Conservation (phyloP, 1,140 invertebrate genomes). For the Thalassaphorura encarpata region DNA sequence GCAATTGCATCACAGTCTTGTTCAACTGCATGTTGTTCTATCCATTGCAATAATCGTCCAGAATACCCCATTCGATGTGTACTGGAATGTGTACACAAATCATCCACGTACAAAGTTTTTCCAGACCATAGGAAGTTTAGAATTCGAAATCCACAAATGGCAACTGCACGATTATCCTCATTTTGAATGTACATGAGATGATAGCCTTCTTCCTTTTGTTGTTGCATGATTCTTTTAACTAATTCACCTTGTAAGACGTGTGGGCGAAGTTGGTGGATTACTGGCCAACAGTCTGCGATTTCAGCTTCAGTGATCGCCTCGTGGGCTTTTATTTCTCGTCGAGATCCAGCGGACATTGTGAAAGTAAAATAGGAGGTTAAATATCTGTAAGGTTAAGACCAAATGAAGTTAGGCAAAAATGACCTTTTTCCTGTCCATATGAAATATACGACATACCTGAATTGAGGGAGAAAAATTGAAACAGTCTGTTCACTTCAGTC, state of each 20-base stretch:
- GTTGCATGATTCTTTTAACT: neutral
- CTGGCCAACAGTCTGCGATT: conserved; percentile 1
- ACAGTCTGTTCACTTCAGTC: too few species aligned
- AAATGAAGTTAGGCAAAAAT: too few species aligned
- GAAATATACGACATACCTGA: too few species aligned
- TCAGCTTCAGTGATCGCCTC: conserved; percentile 9
- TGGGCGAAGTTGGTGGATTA: conserved; percentile 3
- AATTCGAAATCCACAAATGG: neutral
- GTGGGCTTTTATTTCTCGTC: too few species aligned
- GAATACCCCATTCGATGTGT: conserved; percentile 3
- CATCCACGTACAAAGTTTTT: conserved; percentile 6
- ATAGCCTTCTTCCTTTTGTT: neutral
- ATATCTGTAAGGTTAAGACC: too few species aligned
- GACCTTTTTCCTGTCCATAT: too few species aligned
- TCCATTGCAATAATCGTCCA: conserved; percentile 3
- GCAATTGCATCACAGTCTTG: conserved; percentile 7
- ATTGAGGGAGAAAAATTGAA: too few species aligned
- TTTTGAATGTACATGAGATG: neutral
- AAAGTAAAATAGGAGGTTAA: too few species aligned
- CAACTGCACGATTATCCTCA: neutral
- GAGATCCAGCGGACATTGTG: too few species aligned
- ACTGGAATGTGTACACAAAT: conserved; percentile 4
- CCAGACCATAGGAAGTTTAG: neutral
- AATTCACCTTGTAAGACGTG: conserved; percentile 7
- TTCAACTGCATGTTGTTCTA: conserved; percentile 3